Evolutionary conservation across 2,888 invertebrate genomes (phyloP).

Genomic region (Ariolimax columbianus): DNA sequence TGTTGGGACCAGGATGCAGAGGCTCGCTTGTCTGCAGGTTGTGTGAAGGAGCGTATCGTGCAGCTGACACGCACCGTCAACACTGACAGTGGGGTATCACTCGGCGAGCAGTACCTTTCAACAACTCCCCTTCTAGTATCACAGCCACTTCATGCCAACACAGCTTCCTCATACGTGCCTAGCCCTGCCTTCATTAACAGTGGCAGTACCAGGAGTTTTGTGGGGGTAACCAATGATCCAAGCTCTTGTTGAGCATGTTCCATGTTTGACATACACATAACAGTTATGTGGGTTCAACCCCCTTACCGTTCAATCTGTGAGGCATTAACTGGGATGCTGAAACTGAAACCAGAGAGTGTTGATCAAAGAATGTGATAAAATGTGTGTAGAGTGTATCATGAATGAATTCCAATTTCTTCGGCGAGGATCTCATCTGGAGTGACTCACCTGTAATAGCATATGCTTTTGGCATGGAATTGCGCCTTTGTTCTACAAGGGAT

Average conservation of each 20-base stretch:
- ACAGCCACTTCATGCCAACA: constrained; percentile 19
- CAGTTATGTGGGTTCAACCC: background rate
- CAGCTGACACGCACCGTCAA: constrained; percentile 67
- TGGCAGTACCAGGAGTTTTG: background rate
- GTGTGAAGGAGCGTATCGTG: constrained; percentile 74
- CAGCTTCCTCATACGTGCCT: constrained; percentile 30
- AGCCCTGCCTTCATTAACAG: constrained; percentile 13
- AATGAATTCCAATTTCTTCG: background rate
- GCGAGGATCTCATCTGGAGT: background rate
- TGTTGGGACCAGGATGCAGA: constrained; percentile 79
- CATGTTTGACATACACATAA: background rate
- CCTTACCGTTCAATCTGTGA: background rate
- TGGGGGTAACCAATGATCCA: background rate
- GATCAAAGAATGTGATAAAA: background rate
- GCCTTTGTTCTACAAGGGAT: too few species aligned
- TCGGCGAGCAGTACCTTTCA: constrained; percentile 13
- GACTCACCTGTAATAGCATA: background rate
- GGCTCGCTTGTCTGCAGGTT: constrained; percentile 76
- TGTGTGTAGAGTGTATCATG: background rate
- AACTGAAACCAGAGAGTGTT: background rate
- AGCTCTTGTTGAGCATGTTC: constrained; percentile 29
- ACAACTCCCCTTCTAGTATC: background rate
- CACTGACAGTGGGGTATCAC: constrained; percentile 38
- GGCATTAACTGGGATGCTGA: background rate
- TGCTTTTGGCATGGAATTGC: too few species aligned